Evolutionary conservation across 2,888 invertebrate species (phyloP).

Genomic region (Ennomos fuscantarius): DNA sequence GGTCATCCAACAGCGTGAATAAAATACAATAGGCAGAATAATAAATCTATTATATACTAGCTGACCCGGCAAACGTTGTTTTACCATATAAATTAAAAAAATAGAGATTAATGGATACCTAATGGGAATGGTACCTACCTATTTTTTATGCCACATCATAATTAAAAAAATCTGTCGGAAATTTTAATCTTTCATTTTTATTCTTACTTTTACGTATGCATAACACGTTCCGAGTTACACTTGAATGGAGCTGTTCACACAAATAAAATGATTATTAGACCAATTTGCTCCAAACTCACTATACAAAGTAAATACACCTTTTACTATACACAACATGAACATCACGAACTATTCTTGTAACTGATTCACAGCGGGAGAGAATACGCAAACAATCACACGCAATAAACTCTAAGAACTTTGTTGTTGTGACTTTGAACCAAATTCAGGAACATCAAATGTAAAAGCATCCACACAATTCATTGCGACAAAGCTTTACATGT

Average conservation of each 20-base stretch:
- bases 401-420: conserved; percentile 18
- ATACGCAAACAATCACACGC: conserved; percentile 26
- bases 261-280: background rate
- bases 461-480: background rate
- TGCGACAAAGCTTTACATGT: background rate
- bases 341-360: conserved; percentile 34
- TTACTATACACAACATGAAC: conserved; percentile 23
- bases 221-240: background rate
- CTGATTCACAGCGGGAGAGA: conserved; percentile 38
- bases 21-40: too few relatives aligned
- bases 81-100: too few relatives aligned
- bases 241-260: too few relatives aligned
- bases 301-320: conserved; percentile 23
- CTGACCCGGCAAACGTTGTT: too few relatives aligned
- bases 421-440: background rate
- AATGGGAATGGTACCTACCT: too few relatives aligned
- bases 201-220: background rate
- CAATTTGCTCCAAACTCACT: conserved; percentile 24
- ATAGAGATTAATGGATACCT: too few relatives aligned
- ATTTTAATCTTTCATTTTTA: background rate
- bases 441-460: background rate
- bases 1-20: too few relatives aligned
- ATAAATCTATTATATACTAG: too few relatives aligned
- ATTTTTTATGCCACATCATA: too few relatives aligned
- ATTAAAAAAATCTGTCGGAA: too few relatives aligned